Evolutionary conservation across 1,140 invertebrate species (phyloP).

Genomic region (Drosophila lini): DNA sequence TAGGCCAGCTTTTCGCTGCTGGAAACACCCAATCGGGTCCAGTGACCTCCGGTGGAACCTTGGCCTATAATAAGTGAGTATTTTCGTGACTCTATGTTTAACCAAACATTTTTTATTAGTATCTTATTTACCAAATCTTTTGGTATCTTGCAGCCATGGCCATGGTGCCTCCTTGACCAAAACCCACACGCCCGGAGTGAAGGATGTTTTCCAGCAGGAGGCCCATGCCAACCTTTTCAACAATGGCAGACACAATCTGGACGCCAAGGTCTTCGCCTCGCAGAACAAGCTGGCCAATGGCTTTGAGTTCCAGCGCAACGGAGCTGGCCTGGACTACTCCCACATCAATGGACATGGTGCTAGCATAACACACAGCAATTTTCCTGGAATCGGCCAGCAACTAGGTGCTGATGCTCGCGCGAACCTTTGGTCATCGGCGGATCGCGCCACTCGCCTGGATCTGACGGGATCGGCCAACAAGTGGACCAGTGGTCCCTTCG

Average conservation of each 20-base stretch:
- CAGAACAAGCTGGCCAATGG: slow-evolving; percentile 76
- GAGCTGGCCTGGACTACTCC: slow-evolving; percentile 68
- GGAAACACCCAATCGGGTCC: slow-evolving; percentile 71
- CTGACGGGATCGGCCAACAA: slow-evolving; percentile 64
- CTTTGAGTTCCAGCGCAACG: slow-evolving; percentile 71
- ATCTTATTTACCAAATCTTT: not conserved
- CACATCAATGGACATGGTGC: slow-evolving; percentile 74
- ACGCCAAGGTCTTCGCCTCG: slow-evolving; percentile 75
- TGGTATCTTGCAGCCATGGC: slow-evolving; percentile 51
- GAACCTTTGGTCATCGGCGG: slow-evolving; percentile 71
- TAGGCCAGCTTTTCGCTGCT: slow-evolving; percentile 68
- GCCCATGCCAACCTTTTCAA: slow-evolving; percentile 74
- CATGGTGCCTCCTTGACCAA: slow-evolving; percentile 68
- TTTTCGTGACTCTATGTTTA: not conserved
- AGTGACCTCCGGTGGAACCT: slow-evolving; percentile 62
- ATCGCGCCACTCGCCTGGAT: slow-evolving; percentile 73
- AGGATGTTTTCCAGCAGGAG: slow-evolving; percentile 67
- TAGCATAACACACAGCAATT: slow-evolving; percentile 71
- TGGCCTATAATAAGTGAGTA: slow-evolving; percentile 80
- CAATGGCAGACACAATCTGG: slow-evolving; percentile 66
- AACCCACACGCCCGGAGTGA: slow-evolving; percentile 70
- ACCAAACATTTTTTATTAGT: not conserved
- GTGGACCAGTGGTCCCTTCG: slow-evolving; percentile 69
- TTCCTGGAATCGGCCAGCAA: slow-evolving; percentile 76
- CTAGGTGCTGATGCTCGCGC: slow-evolving; percentile 62